Percentiles rank a stretch among this genome's conserved stretches.
These are phyloP conservation scores for Trididemnum clinides DNA, from an alignment of 23 tunicate species.

Conservation along the genomic window DNA sequence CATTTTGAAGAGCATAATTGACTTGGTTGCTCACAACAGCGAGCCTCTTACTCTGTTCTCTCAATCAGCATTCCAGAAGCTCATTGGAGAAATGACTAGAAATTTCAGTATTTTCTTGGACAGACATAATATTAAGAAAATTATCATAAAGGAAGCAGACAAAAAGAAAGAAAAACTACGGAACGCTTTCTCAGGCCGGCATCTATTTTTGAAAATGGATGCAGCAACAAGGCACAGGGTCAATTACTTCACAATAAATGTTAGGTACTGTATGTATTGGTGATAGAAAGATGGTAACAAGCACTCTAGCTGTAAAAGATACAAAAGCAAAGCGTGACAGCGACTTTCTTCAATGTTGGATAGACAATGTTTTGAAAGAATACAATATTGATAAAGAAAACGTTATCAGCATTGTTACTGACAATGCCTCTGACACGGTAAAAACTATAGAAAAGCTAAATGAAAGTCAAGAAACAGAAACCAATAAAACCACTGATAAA, in stretches of 20 bases:
- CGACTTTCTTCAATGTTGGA: background rate
- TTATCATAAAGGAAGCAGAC: background rate
- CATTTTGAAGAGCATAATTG: background rate
- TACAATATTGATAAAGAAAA: background rate
- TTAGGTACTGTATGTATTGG: background rate
- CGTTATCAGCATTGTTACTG: background rate
- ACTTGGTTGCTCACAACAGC: background rate
- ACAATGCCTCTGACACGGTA: background rate
- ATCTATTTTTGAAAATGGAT: background rate
- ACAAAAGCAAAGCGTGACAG: background rate
- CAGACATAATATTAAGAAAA: background rate
- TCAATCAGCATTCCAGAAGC: background rate
- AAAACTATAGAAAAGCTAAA: background rate
- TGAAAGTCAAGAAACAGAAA: background rate
- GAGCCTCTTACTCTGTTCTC: background rate
- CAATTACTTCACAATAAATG: background rate
- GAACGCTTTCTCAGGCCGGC: background rate
- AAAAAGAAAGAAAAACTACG: background rate
- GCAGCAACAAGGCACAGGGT: background rate
- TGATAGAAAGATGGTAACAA: background rate
- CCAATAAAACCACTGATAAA: background rate
- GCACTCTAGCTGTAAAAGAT: background rate
- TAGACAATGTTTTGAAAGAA: background rate
- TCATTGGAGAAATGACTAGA: background rate
- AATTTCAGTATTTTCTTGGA: background rate